Evolutionary conservation across 2,113 vertebrate species (phyloP), one percentile per base, ranked within the genome.

Genomic region (Chloropsis cyanopogon): DNA sequence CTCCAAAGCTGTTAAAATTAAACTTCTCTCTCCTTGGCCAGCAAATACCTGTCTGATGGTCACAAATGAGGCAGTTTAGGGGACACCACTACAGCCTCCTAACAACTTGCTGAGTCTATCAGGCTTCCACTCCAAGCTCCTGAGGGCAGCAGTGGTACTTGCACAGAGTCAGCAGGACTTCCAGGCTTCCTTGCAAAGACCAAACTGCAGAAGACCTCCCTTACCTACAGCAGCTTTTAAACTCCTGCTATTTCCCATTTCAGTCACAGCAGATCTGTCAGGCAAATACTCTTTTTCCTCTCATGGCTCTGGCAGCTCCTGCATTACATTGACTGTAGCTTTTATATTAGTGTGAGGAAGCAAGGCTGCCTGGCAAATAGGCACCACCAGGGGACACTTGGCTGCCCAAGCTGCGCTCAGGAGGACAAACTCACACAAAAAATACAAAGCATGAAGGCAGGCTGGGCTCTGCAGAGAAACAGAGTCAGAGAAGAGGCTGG

Each of bases 201-300:
- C 14, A 29, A 19, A 4, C 1, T 26, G 52, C 8, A 2, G n/a
- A 70, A 31, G 14, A 59, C 12, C 1, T 7, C 12, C 10, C 49
- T 71, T 47, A 56, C 25, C 29, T 56, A 17, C 5, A 14, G 39
- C 53, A 94, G 76, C 63, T 83, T 60, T 77, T 49, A 72, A 86
- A 57, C 16, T 69, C 35, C 44, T 53, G 52, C 12, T 71, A 1
- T 46, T 54, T 83, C 25, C 68, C 26, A 60, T 56, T 69, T 92
- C 41, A 47, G 29, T 25, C 41, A 42, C 82, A 88, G 33, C 10
- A 76, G 53, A 60, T 52, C 63, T 80, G 35, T 49, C 59, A 52
- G n/a, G 33, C 8, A 78, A 23, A 52, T 33, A 23, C 6, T 6
- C 11, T 39, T 86, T 57, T 59, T 35, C 18, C 57, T 73, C 54